These are phyloP conservation scores for Plagodis dolabraria DNA, from an alignment of 2,888 invertebrate genomes.

Conservation along the genomic window DNA sequence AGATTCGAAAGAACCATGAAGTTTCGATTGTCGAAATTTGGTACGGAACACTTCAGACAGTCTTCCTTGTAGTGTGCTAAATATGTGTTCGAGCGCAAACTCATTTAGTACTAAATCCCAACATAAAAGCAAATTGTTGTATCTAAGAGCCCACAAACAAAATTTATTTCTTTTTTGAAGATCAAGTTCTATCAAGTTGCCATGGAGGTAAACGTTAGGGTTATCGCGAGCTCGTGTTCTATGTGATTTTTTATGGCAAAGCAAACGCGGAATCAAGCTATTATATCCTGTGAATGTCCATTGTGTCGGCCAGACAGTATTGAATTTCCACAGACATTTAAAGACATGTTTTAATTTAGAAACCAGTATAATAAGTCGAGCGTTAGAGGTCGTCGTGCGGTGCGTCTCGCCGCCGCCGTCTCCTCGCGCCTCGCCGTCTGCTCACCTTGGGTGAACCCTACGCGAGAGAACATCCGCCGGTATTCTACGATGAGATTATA, in stretches of 20 bases:
- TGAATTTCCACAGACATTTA: conserved; percentile 67
- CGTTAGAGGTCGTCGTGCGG: conserved; percentile 63
- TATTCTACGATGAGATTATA: conserved; percentile 40
- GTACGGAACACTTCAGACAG: no score
- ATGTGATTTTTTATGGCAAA: conserved; percentile 10
- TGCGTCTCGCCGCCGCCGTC: conserved; percentile 67
- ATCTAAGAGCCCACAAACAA: no score
- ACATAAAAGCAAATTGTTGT: no score
- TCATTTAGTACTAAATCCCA: no score
- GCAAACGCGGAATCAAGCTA: conserved; percentile 19
- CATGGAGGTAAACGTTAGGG: no score
- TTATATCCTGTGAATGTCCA: conserved; percentile 43
- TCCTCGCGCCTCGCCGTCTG: conserved; percentile 77
- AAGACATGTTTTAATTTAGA: conserved; percentile 71
- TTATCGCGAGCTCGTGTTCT: no score
- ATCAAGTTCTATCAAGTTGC: no score
- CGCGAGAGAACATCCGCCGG: conserved; percentile 57
- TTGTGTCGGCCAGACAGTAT: conserved; percentile 68
- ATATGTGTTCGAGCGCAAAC: no score
- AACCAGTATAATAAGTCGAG: conserved; percentile 64
- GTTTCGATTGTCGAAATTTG: no score
- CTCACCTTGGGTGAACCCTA: conserved; percentile 71
- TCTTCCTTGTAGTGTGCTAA: no score
- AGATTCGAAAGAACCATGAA: no score
- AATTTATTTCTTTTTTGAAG: no score